Evolutionary conservation across 2,888 invertebrate species (phyloP).

Genomic region (Nymphalis polychloros): DNA sequence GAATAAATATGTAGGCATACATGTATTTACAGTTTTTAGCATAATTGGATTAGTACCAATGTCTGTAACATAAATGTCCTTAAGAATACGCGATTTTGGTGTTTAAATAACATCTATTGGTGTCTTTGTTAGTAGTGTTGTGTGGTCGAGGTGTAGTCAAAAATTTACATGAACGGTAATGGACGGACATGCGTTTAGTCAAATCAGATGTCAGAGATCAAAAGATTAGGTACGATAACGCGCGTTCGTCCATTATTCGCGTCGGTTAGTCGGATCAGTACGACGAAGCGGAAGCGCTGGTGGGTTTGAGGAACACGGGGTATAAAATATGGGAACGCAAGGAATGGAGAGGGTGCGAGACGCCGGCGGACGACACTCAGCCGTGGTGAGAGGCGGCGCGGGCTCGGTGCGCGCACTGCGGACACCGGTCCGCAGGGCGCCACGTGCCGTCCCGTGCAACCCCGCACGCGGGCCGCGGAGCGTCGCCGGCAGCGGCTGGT

Average conservation of each 20-base stretch:
- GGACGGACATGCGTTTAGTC: conserved; percentile 73
- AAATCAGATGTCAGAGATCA: conserved; percentile 15
- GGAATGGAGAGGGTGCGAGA: conserved; percentile 48
- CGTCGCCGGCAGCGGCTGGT: conserved; percentile 83
- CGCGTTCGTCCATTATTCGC: conserved; percentile 74
- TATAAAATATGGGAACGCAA: conserved; percentile 40
- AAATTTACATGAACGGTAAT: conserved; percentile 58
- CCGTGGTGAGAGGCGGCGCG: conserved; percentile 73
- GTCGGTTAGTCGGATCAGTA: conserved; percentile 74
- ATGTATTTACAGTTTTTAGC: conserved; percentile 62
- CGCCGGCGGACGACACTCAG: conserved; percentile 70
- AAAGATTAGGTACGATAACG: conserved; percentile 45
- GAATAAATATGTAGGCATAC: conserved; percentile 39
- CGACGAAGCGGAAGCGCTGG: conserved; percentile 74
- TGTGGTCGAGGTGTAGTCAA: conserved; percentile 70
- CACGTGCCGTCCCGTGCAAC: conserved; percentile 70
- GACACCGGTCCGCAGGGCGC: conserved; percentile 60
- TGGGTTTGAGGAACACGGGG: conserved; percentile 45
- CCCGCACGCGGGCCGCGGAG: conserved; percentile 67
- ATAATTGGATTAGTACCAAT: conserved; percentile 28
- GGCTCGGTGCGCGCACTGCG: conserved; percentile 60
- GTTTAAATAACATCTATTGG: conserved; percentile 81
- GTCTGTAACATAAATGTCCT: conserved; percentile 31
- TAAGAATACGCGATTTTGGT: conserved; percentile 64
- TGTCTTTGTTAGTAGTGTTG: conserved; percentile 80